Conservation (phyloP, 2,113 vertebrate species). For the Camelus dromedarius region DNA sequence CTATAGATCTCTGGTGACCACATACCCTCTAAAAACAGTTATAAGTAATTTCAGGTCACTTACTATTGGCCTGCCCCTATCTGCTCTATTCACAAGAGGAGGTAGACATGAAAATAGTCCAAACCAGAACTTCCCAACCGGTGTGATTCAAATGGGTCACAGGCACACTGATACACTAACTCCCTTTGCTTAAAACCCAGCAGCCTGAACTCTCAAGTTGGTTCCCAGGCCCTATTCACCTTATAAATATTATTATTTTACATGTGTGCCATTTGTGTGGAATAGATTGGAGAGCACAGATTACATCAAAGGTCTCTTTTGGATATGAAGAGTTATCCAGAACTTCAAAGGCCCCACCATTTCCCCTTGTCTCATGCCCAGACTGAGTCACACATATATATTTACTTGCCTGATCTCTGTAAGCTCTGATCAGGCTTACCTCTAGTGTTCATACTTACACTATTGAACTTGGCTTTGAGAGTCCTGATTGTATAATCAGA, state of each 20-base stretch:
- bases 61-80: not conserved
- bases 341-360: not conserved
- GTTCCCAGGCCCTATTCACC: not conserved
- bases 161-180: not conserved
- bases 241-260: not conserved
- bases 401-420: not conserved
- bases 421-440: not conserved
- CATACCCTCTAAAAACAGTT: not conserved
- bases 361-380: not conserved
- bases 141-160: not conserved
- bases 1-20: not conserved
- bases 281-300: not conserved
- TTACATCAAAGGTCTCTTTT: constrained; percentile 1
- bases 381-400: not conserved
- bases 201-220: not conserved
- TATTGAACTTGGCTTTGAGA: constrained; percentile 90
- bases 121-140: constrained; percentile 8
- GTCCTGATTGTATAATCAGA: constrained; percentile 92
- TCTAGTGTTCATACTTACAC: constrained; percentile 87
- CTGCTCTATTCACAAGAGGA: not conserved
- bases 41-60: not conserved
- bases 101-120: not conserved
- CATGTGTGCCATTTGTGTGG: not conserved
- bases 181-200: not conserved
- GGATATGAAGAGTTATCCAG: not conserved